A percentile compares a stretch with the other conserved stretches of the same genome.
phyloP scores from a whole-genome alignment of 2,797 vertebrate genomes.

The Mus caroli region DNA sequence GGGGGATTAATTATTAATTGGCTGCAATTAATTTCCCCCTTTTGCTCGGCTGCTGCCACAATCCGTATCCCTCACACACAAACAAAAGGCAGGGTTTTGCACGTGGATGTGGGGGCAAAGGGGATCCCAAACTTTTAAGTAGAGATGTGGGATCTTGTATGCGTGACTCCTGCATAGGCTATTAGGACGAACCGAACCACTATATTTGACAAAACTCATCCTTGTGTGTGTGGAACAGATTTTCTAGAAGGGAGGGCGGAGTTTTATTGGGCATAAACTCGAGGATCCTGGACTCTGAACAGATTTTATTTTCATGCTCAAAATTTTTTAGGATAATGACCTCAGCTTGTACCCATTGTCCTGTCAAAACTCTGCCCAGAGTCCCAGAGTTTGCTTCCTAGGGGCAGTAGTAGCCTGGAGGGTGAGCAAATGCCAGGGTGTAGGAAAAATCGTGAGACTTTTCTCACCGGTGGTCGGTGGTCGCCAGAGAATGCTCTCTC shows the following conservation, averaged over 20 bases:
- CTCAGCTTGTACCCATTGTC: neutral
- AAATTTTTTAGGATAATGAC: neutral
- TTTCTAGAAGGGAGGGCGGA: neutral
- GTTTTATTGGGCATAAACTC: neutral
- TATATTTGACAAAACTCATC: neutral
- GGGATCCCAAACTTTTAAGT: neutral
- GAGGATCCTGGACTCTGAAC: neutral
- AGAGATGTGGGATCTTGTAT: neutral
- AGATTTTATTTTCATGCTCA: neutral
- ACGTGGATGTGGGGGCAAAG: neutral
- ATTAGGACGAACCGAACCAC: neutral
- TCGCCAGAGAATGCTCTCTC: fast-evolving
- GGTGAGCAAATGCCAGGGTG: neutral
- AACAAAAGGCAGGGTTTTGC: slow-evolving; percentile 85
- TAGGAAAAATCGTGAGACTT: neutral
- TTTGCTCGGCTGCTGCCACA: slow-evolving; percentile 84
- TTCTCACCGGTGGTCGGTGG: too few relatives aligned
- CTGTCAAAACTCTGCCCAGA: neutral
- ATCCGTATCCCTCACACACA: slow-evolving; percentile 80
- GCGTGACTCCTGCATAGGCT: neutral
- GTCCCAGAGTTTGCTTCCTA: neutral
- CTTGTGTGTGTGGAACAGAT: neutral
- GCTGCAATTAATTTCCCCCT: slow-evolving; percentile 91
- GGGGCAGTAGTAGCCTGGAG: neutral
- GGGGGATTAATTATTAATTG: slow-evolving; percentile 95